A percentile compares a stretch with the other conserved stretches of the same genome.
Conservation (phyloP, 2,113 vertebrate genomes). For the Sylvicapra grimmia region DNA sequence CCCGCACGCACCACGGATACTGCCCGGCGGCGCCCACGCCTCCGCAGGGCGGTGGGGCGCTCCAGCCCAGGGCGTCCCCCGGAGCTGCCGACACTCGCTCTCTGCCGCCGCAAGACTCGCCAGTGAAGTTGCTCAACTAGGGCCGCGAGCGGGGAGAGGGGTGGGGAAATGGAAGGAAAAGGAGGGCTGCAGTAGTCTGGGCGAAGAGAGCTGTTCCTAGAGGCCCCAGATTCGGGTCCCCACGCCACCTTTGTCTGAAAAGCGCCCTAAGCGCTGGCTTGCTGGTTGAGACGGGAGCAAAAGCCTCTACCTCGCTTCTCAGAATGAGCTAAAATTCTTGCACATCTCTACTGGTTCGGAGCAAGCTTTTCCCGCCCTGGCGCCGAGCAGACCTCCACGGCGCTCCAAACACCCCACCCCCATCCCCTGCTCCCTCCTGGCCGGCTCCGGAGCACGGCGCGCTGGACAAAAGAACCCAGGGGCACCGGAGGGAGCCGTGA, state of each 20-base stretch:
- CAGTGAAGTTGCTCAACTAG: constrained; percentile 57
- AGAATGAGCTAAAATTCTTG: background rate
- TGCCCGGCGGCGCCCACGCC: background rate
- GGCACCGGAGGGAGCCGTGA: background rate
- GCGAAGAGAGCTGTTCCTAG: background rate
- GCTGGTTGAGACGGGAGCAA: background rate
- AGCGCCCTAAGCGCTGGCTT: background rate
- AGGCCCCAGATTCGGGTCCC: background rate
- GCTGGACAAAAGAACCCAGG: constrained; percentile 72
- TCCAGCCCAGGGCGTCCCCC: background rate
- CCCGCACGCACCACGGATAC: background rate
- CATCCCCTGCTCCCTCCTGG: background rate
- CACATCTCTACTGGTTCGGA: background rate
- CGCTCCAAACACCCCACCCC: constrained; percentile 55
- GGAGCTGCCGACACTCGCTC: background rate
- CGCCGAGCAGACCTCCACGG: constrained; percentile 10
- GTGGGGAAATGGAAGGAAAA: background rate
- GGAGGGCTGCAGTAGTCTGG: background rate
- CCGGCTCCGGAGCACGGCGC: constrained; percentile 18
- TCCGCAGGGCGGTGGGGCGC: background rate
- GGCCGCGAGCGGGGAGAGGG: background rate
- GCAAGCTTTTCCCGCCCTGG: constrained; percentile 65
- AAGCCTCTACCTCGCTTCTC: background rate
- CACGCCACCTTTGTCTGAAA: constrained; percentile 66
- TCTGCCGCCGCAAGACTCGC: background rate